These are phyloP conservation scores for Paramuricea clavata DNA, from an alignment of 92 coral and sea anemone genomes.

Conservation along the genomic window DNA sequence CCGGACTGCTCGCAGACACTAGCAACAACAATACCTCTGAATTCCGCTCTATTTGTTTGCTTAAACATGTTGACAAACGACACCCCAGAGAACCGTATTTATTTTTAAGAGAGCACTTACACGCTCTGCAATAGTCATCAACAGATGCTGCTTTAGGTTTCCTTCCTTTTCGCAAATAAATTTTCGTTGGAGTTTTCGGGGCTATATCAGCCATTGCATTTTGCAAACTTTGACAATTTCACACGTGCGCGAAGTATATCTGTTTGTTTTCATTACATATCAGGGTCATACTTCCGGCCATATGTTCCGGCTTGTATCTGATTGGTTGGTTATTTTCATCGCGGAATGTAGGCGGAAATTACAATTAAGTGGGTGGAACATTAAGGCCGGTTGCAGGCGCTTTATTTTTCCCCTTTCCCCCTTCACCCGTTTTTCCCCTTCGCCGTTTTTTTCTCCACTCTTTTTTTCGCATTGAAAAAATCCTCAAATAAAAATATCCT, in stretches of 20 bases:
- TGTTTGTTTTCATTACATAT: constrained; percentile 15
- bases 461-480: too few relatives aligned
- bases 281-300: neutral
- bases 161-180: neutral
- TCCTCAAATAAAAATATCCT: too few relatives aligned
- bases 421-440: too few relatives aligned
- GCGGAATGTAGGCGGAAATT: constrained; percentile 8
- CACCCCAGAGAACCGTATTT: constrained; percentile 50
- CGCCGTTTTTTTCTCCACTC: too few relatives aligned
- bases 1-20: constrained; percentile 14
- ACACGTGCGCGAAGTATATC: neutral
- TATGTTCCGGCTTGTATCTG: constrained; percentile 1
- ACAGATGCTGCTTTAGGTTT: neutral
- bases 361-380: too few relatives aligned
- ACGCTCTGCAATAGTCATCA: constrained; percentile 25
- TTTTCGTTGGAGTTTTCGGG: neutral
- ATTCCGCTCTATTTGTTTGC: constrained; percentile 41
- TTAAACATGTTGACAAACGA: constrained; percentile 55
- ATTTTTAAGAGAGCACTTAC: constrained; percentile 31
- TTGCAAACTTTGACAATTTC: neutral
- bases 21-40: constrained; percentile 37
- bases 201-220: neutral
- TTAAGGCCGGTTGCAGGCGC: too few relatives aligned
- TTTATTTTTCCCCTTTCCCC: too few relatives aligned
- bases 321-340: neutral